A percentile compares a stretch with the other conserved stretches of the same genome.
These are phyloP conservation scores for Dicrurus megarhynchus DNA, from an alignment of 2,113 vertebrate genomes.

Conservation along the genomic window DNA sequence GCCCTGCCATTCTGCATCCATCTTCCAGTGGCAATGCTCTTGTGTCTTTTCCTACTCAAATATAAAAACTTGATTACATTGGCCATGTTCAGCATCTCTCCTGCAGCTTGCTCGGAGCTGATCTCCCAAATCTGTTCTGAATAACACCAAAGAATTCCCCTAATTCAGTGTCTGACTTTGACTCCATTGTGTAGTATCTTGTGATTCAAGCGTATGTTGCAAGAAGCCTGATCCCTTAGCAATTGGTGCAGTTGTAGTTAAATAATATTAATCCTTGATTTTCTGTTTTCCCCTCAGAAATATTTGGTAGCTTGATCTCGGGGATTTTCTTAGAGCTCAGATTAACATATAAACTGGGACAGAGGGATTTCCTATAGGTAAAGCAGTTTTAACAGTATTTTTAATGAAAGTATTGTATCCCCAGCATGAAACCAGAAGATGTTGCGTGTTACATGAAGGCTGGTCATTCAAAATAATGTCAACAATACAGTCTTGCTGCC, in stretches of 20 bases:
- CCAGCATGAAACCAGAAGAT: neutral
- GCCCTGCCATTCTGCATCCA: neutral
- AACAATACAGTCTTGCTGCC: neutral
- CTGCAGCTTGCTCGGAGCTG: neutral
- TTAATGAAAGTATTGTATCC: neutral
- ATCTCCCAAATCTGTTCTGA: neutral
- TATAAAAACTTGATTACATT: neutral
- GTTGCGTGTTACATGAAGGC: neutral
- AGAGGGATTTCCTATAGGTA: neutral
- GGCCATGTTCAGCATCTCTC: neutral
- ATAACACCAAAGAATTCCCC: neutral
- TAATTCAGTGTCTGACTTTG: neutral
- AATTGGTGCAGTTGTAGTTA: neutral
- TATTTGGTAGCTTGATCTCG: neutral
- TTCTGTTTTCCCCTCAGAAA: neutral
- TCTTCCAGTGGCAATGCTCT: neutral
- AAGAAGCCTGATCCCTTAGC: neutral
- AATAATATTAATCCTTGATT: neutral
- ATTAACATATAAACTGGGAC: conserved; percentile 1
- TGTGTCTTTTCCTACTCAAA: neutral
- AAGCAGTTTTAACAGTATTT: neutral
- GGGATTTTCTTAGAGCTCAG: conserved; percentile 24
- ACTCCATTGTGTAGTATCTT: neutral
- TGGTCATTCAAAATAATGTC: conserved; percentile 5
- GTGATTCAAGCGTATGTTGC: neutral